phyloP scores from a whole-genome alignment of 2,888 invertebrate species.

The Diloba caeruleocephala region DNA sequence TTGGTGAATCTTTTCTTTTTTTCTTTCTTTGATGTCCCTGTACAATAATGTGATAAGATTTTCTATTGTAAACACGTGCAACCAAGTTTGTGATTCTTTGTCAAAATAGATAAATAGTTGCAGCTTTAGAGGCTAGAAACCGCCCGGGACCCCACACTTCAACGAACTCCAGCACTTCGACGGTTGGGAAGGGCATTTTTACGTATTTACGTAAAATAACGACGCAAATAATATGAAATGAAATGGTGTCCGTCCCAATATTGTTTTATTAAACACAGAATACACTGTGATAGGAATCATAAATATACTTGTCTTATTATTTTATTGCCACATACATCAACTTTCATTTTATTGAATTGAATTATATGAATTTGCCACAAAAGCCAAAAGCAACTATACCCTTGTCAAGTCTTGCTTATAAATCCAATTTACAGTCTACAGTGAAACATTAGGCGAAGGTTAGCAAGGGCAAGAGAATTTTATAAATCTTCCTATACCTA shows the following conservation, averaged over 20 bases:
- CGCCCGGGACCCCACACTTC: slow-evolving; percentile 30
- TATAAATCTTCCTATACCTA: slow-evolving; percentile 47
- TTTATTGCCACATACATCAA: slow-evolving; percentile 15
- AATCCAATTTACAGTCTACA: slow-evolving; percentile 48
- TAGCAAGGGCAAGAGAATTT: slow-evolving; percentile 52
- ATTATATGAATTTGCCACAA: slow-evolving; percentile 32
- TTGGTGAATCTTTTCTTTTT: too few relatives aligned
- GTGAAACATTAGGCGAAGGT: slow-evolving; percentile 39
- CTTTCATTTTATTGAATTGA: slow-evolving; percentile 20
- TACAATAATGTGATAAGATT: too few relatives aligned
- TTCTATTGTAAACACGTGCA: too few relatives aligned
- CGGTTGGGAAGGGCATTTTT: too few relatives aligned
- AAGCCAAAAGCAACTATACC: slow-evolving; percentile 39
- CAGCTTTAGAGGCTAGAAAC: slow-evolving; percentile 15
- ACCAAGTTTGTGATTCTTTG: too few relatives aligned
- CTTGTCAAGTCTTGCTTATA: slow-evolving; percentile 47
- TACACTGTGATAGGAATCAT: slow-evolving; percentile 14
- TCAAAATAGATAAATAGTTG: neutral
- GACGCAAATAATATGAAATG: slow-evolving; percentile 4
- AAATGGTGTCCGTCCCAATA: slow-evolving; percentile 9
- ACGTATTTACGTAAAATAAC: too few relatives aligned
- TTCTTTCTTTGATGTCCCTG: too few relatives aligned
- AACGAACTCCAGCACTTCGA: neutral
- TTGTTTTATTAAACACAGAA: slow-evolving; percentile 33
- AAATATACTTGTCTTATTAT: slow-evolving; percentile 12